A percentile compares a stretch with the other conserved stretches of the same genome.
phyloP scores from a whole-genome alignment of 2,888 invertebrate species.

The Notodonta dromedarius region DNA sequence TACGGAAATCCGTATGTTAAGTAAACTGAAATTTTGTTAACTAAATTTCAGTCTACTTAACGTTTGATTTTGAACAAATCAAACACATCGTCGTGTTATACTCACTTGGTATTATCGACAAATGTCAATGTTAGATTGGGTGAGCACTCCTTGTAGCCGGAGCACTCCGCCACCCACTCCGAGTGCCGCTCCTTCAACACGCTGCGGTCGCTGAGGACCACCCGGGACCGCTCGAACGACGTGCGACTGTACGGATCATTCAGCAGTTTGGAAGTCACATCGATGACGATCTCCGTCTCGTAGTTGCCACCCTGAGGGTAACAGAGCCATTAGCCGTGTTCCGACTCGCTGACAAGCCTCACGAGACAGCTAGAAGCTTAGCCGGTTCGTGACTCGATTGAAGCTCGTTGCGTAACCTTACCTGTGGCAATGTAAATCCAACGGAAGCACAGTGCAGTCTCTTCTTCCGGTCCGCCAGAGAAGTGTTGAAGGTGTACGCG shows the following conservation, averaged over 20 bases:
- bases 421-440: slow-evolving; percentile 31
- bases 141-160: slow-evolving; percentile 27
- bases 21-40: no score
- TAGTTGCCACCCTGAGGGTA: slow-evolving; percentile 43
- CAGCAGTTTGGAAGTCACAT: slow-evolving; percentile 37
- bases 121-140: slow-evolving; percentile 35
- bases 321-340: neutral
- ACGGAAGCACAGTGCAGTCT: slow-evolving; percentile 10
- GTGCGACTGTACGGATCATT: slow-evolving; percentile 23
- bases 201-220: slow-evolving; percentile 47
- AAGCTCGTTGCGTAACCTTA: no score
- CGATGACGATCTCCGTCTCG: slow-evolving; percentile 39
- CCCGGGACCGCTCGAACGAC: slow-evolving; percentile 30
- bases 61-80: no score
- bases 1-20: no score
- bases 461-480: neutral
- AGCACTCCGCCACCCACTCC: slow-evolving; percentile 47
- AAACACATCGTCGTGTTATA: neutral
- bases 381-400: no score
- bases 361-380: no score
- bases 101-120: slow-evolving; percentile 32
- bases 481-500: slow-evolving; percentile 11
- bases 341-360: no score
- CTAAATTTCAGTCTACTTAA: no score
- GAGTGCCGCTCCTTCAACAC: slow-evolving; percentile 11